phyloP scores from a whole-genome alignment of 2,113 vertebrate species.

The Calyptomena viridis region DNA sequence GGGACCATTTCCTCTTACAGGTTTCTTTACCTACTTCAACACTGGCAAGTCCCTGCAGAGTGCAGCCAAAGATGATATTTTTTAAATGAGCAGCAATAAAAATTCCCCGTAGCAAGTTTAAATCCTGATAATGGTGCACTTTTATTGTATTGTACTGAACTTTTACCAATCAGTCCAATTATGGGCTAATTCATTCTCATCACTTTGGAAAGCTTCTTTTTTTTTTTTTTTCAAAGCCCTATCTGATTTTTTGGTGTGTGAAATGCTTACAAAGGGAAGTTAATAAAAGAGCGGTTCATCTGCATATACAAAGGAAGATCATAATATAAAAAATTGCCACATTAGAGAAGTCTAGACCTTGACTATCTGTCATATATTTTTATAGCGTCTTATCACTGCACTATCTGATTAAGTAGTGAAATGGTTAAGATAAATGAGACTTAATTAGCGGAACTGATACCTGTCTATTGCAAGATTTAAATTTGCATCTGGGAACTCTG shows the following conservation, averaged over 20 bases:
- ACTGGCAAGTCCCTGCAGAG: neutral
- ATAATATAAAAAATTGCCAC: slow-evolving; percentile 57
- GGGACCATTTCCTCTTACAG: neutral
- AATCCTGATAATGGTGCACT: slow-evolving; percentile 28
- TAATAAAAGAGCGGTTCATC: slow-evolving; percentile 59
- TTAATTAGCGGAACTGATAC: slow-evolving; percentile 54
- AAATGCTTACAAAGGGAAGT: slow-evolving; percentile 60
- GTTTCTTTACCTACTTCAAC: neutral
- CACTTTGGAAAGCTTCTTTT: slow-evolving; percentile 22
- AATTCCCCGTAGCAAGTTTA: slow-evolving; percentile 12
- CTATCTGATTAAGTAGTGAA: slow-evolving; percentile 63
- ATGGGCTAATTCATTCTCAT: slow-evolving; percentile 55
- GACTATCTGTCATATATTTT: slow-evolving; percentile 63
- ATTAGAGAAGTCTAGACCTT: slow-evolving; percentile 63
- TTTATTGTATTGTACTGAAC: slow-evolving; percentile 42
- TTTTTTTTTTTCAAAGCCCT: slow-evolving; percentile 27
- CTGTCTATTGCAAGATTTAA: neutral
- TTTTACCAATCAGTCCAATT: slow-evolving; percentile 59
- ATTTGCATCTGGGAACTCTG: slow-evolving; percentile 22
- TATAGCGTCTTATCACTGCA: neutral
- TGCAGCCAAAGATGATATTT: neutral
- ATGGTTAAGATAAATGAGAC: slow-evolving; percentile 64
- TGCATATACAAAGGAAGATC: slow-evolving; percentile 56
- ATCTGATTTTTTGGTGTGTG: slow-evolving; percentile 60
- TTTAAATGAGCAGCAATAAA: slow-evolving; percentile 21